Base-by-base conservation (phyloP, 1,140 invertebrate genomes). In the Hyposmocoma kahamanoa region DNA sequence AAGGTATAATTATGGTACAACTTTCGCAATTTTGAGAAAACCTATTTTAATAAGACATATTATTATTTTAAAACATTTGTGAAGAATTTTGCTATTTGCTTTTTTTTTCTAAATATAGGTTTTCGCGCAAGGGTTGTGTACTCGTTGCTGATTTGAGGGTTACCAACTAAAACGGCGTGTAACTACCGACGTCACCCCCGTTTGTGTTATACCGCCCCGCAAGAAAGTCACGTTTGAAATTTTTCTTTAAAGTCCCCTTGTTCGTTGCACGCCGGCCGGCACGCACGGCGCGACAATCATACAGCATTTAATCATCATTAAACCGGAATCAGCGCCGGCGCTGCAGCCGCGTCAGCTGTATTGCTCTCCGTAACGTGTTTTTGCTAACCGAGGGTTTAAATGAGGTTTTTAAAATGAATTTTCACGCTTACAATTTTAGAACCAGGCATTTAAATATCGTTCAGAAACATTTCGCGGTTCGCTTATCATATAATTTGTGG, bases 261-360 rank as follows among this genome's bases (percentile, higher is more conserved):
- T 8, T n/a, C 22, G 45, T n/a, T 15, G 24, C 28, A 24, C 6
- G 34, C 38, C 42, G 50, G 46, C 42, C 41, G 45, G 54, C 65
- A 68, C 64, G 67, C 74, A 75, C 67, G 73, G 55, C 53, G 59
- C 67, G 62, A 70, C 75, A 73, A 84, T 84, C 77, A 76, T 76
- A 75, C 55, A 62, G 61, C 72, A 71, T 78, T 84, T 82, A 84
- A 84, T 84, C 81, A 81, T 80, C 66, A 84, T 84, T 82, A 84
- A 83, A 84, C 62, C 53, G 51, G 66, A 75, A 84, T 84, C 81
- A 81, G 72, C 56, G 55, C 42, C 70, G 54, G 54, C 61, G 67
- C 30, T 71, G 65, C 67, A 69, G 60, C 54, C 59, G 71, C 76
- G 74, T 61, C 77, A 81, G 75, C 80, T 78, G 71, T 68, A 63